Evolutionary conservation across 2,797 vertebrate genomes (phyloP).

Genomic region (Notolabrus celidotus): DNA sequence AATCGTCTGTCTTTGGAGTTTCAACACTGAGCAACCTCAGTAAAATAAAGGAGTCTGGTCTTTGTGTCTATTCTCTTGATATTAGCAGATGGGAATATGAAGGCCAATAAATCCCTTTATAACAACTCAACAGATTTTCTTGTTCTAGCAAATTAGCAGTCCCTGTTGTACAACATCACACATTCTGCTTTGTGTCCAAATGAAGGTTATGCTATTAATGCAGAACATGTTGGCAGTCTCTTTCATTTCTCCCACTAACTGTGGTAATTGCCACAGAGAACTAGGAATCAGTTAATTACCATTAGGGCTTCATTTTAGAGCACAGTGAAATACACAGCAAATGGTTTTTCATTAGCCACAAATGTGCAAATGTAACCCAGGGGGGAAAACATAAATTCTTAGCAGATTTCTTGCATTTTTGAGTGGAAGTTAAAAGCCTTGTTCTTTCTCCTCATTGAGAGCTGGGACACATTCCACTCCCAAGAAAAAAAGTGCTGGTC

Average conservation of each 20-base stretch:
- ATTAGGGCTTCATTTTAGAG: constrained; percentile 78
- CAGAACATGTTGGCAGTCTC: constrained; percentile 73
- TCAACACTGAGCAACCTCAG: constrained; percentile 70
- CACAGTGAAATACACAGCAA: constrained; percentile 69
- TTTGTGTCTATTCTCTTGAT: constrained; percentile 70
- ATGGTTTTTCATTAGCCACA: constrained; percentile 81
- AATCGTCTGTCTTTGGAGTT: constrained; percentile 77
- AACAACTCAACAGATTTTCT: constrained; percentile 60
- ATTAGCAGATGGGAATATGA: constrained; percentile 64
- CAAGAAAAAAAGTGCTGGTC: constrained; percentile 58
- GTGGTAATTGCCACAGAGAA: constrained; percentile 82
- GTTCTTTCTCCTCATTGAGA: constrained; percentile 55
- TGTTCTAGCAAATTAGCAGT: constrained; percentile 72
- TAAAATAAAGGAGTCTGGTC: constrained; percentile 65
- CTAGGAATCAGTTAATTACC: constrained; percentile 87
- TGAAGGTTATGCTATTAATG: constrained; percentile 84
- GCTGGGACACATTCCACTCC: constrained; percentile 76
- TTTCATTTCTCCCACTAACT: constrained; percentile 81
- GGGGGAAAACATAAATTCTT: constrained; percentile 79
- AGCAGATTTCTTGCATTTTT: constrained; percentile 82
- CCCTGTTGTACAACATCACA: constrained; percentile 71
- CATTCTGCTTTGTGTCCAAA: constrained; percentile 77
- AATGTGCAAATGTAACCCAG: constrained; percentile 86
- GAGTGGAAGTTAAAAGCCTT: constrained; percentile 76
- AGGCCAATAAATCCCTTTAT: constrained; percentile 62